A percentile compares a stretch with the other conserved stretches of the same genome.
phyloP scores from a whole-genome alignment of 2,113 vertebrate genomes.

The Alectura lathami region DNA sequence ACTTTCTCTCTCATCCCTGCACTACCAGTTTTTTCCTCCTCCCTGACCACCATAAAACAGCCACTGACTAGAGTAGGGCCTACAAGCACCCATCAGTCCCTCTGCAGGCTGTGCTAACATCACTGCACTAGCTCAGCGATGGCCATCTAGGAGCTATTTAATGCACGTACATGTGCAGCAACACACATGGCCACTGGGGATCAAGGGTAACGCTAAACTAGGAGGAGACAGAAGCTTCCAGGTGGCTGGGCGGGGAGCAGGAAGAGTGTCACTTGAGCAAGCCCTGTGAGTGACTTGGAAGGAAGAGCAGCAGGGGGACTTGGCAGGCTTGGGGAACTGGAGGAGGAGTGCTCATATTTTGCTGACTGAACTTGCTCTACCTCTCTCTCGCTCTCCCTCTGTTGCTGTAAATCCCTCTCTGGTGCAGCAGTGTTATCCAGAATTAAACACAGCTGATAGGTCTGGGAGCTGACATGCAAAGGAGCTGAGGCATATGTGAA shows the following conservation, averaged over 20 bases:
- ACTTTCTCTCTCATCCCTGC: neutral
- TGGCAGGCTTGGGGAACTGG: neutral
- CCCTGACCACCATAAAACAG: neutral
- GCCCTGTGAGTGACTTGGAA: neutral
- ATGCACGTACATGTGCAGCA: neutral
- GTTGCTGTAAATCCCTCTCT: slow-evolving; percentile 42
- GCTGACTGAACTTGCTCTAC: slow-evolving; percentile 39
- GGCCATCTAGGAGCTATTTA: neutral
- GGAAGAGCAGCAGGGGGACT: neutral
- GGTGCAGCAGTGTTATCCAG: neutral
- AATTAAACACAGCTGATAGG: slow-evolving; percentile 37
- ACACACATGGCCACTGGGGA: neutral
- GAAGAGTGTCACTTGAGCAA: neutral
- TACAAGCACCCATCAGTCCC: neutral
- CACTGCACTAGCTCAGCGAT: neutral
- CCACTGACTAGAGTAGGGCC: neutral
- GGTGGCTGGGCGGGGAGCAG: neutral
- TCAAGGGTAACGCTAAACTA: neutral
- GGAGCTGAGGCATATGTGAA: neutral
- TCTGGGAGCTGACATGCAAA: neutral
- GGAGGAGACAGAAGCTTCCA: neutral
- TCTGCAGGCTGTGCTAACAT: neutral
- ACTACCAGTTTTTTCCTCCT: neutral
- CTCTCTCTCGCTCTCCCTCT: neutral
- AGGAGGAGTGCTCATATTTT: neutral